Conservation (phyloP, 2,113 vertebrate species). For the Pithys albifrons region DNA sequence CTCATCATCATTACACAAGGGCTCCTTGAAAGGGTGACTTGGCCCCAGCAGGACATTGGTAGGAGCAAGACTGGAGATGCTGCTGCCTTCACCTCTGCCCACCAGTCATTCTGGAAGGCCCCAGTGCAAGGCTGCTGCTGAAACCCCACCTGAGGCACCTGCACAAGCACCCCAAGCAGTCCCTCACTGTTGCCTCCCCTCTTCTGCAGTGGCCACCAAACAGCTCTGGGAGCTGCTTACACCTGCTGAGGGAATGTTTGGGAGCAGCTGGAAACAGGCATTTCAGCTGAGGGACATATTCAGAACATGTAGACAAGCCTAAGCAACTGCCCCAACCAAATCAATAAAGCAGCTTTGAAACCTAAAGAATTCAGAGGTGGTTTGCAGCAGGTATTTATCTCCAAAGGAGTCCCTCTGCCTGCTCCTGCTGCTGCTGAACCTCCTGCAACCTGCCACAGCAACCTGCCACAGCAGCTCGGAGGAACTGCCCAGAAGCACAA, state of each 20-base stretch:
- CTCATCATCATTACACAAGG: background rate
- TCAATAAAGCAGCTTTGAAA: background rate
- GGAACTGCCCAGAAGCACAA: background rate
- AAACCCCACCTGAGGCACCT: background rate
- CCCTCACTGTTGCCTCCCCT: background rate
- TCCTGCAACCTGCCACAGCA: background rate
- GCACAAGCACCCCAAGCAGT: background rate
- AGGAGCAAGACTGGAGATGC: background rate
- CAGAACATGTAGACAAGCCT: background rate
- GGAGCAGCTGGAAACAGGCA: background rate
- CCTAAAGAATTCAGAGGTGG: background rate
- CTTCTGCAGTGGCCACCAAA: background rate
- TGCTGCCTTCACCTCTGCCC: background rate
- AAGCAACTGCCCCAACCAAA: background rate
- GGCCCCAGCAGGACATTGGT: background rate
- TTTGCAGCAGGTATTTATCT: background rate
- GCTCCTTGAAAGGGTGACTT: accelerated
- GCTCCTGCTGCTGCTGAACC: background rate
- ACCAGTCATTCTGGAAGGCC: background rate
- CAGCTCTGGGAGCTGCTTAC: background rate
- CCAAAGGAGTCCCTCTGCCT: background rate
- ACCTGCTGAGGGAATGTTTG: background rate
- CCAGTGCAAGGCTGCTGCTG: background rate
- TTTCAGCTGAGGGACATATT: background rate
- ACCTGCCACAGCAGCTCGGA: background rate